Evolutionary conservation across 2,113 vertebrate genomes (phyloP), one percentile per base, ranked within the genome.

Genomic region (Condylura cristata): DNA sequence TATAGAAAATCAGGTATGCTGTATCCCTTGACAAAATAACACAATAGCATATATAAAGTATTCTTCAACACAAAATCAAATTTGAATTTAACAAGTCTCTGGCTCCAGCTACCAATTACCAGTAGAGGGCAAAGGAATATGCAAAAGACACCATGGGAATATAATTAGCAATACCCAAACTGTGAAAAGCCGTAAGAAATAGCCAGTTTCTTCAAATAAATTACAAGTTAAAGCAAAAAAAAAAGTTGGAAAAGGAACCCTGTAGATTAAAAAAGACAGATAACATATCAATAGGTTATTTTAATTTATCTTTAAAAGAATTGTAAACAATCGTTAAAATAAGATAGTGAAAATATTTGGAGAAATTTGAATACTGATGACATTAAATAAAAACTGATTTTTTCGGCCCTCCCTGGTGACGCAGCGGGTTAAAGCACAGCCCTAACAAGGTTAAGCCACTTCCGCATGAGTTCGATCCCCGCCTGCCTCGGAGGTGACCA

Each of bases 41-140:
- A 86, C 22, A 86, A 70, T 0, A 71, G 16, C 10, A 90, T 6
- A 39, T 72, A 72, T 72, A 46, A 90, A 84, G 51, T 79, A 94
- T 2, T 79, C 11, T 80, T 76, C 20, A 68, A n/a, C 72, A 78
- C 10, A 88, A 92, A 91, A 75, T 58, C 37, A 75, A 96, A 80
- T 65, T 37, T 58, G 37, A 95, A 95, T 84, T 75, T 90, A 75
- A 83, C 51, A 80, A 82, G 30, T 60, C 5, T 94, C 37, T 53
- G 2, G 71, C 37, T 95, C 58, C 48, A 94, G 76, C 13, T 71
- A 91, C 48, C 82, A 91, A 93, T 75, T 39, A 86, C 51, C 94
- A 28, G 18, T 48, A 66, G 5, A 80, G 28, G 53, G 39, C 30
- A 90, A 24, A 66, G 17, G 8, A 86, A 26, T 56, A 93, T 61